A percentile compares a stretch with the other conserved stretches of the same genome.
Conservation (phyloP, 1,140 invertebrate genomes). For the Conus betulinus region DNA sequence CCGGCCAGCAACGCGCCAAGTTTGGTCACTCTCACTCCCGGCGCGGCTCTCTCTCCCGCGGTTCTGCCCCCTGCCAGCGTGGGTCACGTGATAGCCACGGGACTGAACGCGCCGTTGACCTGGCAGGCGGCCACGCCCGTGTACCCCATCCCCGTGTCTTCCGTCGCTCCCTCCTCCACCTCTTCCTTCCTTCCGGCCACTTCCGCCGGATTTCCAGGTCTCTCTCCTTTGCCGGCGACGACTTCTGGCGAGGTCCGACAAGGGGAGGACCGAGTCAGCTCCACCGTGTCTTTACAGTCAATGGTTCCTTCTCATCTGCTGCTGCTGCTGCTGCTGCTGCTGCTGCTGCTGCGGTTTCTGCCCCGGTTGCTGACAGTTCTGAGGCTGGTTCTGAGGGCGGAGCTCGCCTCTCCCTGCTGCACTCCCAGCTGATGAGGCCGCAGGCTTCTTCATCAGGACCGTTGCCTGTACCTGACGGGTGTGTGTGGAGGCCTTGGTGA, state of each 20-base stretch:
- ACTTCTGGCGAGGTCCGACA: too few species aligned
- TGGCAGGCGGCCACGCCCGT: constrained; percentile 43
- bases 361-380: background rate
- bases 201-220: background rate
- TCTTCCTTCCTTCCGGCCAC: background rate
- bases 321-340: background rate
- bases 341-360: too few species aligned
- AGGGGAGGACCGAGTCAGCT: background rate
- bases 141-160: background rate
- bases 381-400: background rate
- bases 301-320: background rate
- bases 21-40: background rate
- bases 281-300: background rate
- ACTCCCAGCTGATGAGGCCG: background rate
- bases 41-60: background rate
- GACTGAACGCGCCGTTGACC: constrained; percentile 33
- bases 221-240: background rate
- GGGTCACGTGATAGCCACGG: constrained; percentile 79
- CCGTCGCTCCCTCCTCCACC: background rate
- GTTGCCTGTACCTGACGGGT: background rate
- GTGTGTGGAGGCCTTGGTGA: constrained; percentile 46
- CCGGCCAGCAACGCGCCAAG: background rate
- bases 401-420: background rate
- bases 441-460: background rate
- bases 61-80: constrained; percentile 76